Evolutionary conservation across 2,797 vertebrate species (phyloP), one percentile per base, ranked within the genome.

Genomic region (Muscicapa striata): DNA sequence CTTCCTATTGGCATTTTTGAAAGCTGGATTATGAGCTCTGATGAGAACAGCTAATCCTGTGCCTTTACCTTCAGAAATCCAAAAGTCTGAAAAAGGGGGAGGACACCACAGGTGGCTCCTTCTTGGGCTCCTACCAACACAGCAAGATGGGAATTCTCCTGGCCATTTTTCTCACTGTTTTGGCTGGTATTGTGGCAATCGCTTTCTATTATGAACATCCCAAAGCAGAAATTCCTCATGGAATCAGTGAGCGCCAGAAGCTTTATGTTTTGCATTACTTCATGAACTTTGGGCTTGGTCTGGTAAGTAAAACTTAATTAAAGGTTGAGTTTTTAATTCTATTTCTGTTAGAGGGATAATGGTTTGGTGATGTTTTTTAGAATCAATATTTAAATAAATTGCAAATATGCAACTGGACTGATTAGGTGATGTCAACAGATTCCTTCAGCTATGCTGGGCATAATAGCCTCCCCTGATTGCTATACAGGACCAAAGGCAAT

Each of bases 301-400:
- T 97, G 93, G 95, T 95, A 81, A 96, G 95, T 96, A 51, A 85
- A 81, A 45, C 43, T 58, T 77, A 21, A 49, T 77, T 83, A 67
- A 89, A 87, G 54, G 12, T 75, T 34, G 30, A 45, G 13, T 30
- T 83, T 76, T 69, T 6, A 30, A 41, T 78, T 58, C 45, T 10
- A 6, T 78, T 95, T 88, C 52, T 90, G 40, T 62, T 46, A 40
- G 54, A 68, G 11, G 17, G 36, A 10, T 73, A 89, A 63, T 36
- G 46, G 34, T 46, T 87, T 12, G 32, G 18, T 46, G 51, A 80
- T 29, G 0, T 13, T 36, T 54, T 84, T 64, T 49, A 83, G n/a
- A 76, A 61, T 40, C 8, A 57, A 10, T 48, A 30, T 73, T 84
- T 72, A 94, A 76, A 78, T 91, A 48, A 21, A 77, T 36, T 51